Evolutionary conservation across 2,797 vertebrate species (phyloP), one percentile per base, ranked within the genome.

Genomic region (Tokudaia tokunoshimensis): DNA sequence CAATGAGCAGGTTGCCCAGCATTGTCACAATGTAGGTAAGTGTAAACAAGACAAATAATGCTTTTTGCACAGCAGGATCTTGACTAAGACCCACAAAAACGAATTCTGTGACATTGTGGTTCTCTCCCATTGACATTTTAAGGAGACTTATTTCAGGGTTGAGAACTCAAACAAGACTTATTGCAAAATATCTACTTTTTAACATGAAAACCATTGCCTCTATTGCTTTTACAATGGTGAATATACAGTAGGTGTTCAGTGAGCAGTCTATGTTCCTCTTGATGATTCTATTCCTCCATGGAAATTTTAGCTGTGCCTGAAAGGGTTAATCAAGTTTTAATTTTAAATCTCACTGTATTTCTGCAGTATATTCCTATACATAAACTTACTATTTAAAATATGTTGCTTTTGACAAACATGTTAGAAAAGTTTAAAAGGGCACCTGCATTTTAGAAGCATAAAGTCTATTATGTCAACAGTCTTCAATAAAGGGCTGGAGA

Each of bases 81-180:
- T 83, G 80, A 75, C 37, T 83, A 34, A 83, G 67, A 4, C 55
- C 90, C 79, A 96, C 26, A 4, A 97, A 93, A 13, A 97, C 11
- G 52, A 93, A 95, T n/a, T 89, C 80, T 79, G 91, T 95, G 6
- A 83, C 67, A 75, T 70, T 92, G 9, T 82, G 20, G 6, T 3
- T 63, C 41, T 89, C n/a, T 67, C 37, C 67, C 84, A 89, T 89
- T 95, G 17, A 61, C 11, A 20, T 14, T 22, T 88, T 9, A 12
- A 13, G 4, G 55, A 74, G 17, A 19, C 47, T 37, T 91, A 44
- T 44, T 84, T 76, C 57, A 52, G 13, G 14, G 26, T 31, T 20
- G 31, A 52, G 41, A 55, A 8, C 2, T 91, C 63, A 91, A 84
- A 55, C 0, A 47, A 22, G 15, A 94, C 24, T 87, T 95, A 74